Conservation (phyloP, 2,797 vertebrate species). For the Acrocephalus scirpaceus region DNA sequence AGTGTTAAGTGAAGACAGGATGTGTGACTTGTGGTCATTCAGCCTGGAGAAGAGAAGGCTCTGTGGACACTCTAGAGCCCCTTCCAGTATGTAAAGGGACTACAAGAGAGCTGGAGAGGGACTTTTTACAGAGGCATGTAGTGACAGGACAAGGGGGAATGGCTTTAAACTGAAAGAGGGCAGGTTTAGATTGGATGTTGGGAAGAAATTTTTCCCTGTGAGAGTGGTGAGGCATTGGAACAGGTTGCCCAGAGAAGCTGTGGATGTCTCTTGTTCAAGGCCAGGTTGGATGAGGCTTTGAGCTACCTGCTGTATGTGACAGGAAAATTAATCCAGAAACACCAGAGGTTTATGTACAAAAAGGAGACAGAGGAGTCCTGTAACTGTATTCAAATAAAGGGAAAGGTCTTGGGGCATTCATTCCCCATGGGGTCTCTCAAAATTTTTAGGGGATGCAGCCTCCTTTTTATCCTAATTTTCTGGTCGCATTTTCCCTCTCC, state of each 20-base stretch:
- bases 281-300: neutral
- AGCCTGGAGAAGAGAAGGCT: neutral
- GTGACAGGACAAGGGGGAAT: neutral
- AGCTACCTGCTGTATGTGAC: neutral
- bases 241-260: neutral
- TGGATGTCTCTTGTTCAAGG: neutral
- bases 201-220: neutral
- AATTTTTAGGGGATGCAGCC: neutral
- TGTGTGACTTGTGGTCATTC: neutral
- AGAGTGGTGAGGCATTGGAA: neutral
- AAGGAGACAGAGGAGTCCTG: neutral
- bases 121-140: neutral
- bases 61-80: neutral
- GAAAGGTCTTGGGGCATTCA: neutral
- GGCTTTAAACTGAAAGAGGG: neutral
- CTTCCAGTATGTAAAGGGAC: neutral
- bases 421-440: neutral
- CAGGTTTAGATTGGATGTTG: neutral
- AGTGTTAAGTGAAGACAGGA: neutral
- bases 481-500: rapidly evolving
- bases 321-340: neutral
- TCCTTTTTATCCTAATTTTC: neutral
- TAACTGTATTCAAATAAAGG: neutral
- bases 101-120: neutral
- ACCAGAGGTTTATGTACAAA: neutral